Percentiles rank a stretch among this genome's conserved stretches.
phyloP scores from a whole-genome alignment of 2,797 vertebrate species.

The Psittacula derbiana region DNA sequence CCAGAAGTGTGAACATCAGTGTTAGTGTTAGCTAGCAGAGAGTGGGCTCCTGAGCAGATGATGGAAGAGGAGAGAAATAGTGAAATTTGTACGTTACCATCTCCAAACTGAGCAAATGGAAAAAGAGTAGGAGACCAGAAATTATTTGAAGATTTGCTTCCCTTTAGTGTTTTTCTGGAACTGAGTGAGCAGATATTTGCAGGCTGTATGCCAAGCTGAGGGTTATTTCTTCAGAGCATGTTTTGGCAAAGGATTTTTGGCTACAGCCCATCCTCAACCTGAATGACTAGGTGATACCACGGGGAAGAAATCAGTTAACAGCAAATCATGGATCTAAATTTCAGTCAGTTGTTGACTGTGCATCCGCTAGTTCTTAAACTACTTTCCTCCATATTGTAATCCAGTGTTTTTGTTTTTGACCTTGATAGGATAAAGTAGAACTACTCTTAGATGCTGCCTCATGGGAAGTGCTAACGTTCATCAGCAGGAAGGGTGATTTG shows the following conservation, averaged over 20 bases:
- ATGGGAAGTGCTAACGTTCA: background rate
- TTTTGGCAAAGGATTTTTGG: constrained; percentile 17
- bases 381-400: background rate
- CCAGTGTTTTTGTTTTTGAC: background rate
- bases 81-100: background rate
- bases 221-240: background rate
- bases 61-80: background rate
- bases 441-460: background rate
- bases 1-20: background rate
- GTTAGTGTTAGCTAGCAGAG: background rate
- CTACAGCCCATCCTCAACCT: background rate
- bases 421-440: background rate
- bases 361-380: background rate
- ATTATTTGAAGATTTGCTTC: background rate
- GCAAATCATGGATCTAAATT: background rate
- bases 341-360: background rate
- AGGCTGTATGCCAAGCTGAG: background rate
- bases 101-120: background rate
- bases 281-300: constrained; percentile 18
- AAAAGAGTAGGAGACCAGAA: background rate
- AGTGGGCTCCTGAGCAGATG: background rate
- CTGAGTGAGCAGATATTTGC: background rate
- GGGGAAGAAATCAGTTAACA: background rate
- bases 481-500: background rate
- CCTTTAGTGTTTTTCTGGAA: background rate